Percentiles rank a stretch among this genome's conserved stretches.
These are phyloP conservation scores for Brienomyrus longianalis DNA, from an alignment of 2,113 vertebrate genomes.

Conservation along the genomic window DNA sequence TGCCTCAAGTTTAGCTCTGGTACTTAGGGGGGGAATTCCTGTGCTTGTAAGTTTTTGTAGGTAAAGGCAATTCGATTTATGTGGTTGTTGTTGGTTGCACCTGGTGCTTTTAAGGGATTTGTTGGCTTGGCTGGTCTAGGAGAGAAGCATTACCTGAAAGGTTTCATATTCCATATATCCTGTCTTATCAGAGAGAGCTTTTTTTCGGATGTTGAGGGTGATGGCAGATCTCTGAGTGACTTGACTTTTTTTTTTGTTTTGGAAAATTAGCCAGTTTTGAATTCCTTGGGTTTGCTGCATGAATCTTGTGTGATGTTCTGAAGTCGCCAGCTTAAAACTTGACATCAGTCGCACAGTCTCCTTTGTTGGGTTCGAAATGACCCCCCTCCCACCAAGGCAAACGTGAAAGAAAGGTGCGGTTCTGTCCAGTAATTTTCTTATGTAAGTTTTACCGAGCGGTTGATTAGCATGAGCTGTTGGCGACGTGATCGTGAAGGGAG, in stretches of 20 bases:
- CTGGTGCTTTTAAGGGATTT: background rate
- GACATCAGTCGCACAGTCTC: background rate
- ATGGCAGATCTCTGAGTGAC: background rate
- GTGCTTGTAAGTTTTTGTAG: background rate
- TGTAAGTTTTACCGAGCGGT: background rate
- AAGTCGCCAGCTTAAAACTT: background rate
- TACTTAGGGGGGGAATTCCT: background rate
- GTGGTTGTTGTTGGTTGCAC: background rate
- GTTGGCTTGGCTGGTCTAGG: background rate
- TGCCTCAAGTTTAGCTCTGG: background rate
- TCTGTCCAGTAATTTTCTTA: background rate
- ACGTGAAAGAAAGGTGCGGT: background rate
- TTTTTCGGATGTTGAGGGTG: background rate
- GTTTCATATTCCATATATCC: background rate
- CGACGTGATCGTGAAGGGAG: background rate
- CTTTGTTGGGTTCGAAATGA: background rate
- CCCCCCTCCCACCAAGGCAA: background rate
- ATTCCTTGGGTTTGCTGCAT: background rate
- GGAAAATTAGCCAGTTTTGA: background rate
- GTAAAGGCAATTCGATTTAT: background rate
- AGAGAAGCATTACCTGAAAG: background rate
- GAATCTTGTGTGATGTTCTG: background rate
- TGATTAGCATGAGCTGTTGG: background rate
- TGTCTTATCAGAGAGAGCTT: background rate
- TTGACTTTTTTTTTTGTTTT: background rate